phyloP scores from a whole-genome alignment of 2,113 vertebrate genomes.

The Nematolebias whitei region DNA sequence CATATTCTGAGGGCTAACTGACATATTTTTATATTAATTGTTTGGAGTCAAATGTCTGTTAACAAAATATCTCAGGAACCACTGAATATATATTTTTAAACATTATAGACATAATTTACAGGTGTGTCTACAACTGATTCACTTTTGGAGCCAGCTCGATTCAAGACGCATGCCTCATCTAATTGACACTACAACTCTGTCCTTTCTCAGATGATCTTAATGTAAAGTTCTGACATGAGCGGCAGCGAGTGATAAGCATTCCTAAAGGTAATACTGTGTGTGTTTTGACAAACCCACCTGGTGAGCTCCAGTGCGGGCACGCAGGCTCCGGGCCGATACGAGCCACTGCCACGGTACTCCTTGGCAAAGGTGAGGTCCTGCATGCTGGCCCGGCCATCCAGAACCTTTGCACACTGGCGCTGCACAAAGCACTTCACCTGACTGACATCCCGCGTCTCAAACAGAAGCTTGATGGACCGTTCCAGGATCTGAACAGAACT shows the following conservation, averaged over 20 bases:
- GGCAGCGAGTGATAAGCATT: background rate
- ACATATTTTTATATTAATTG: too few species aligned
- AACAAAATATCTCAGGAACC: too few species aligned
- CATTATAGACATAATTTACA: background rate
- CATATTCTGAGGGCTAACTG: too few species aligned
- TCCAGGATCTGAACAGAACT: slow-evolving; percentile 87
- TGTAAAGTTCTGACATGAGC: too few species aligned
- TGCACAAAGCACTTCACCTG: slow-evolving; percentile 96
- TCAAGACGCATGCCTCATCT: too few species aligned
- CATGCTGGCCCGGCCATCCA: slow-evolving; percentile 93
- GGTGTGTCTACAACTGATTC: background rate
- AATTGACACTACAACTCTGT: background rate
- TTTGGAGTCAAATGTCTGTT: too few species aligned
- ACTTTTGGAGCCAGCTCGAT: background rate
- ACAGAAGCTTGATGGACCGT: slow-evolving; percentile 96
- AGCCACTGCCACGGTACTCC: slow-evolving; percentile 91
- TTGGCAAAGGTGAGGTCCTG: slow-evolving; percentile 98
- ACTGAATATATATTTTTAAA: background rate
- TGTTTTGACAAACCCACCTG: slow-evolving; percentile 78
- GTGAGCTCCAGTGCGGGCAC: slow-evolving; percentile 95
- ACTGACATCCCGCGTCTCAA: slow-evolving; percentile 97
- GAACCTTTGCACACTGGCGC: slow-evolving; percentile 91
- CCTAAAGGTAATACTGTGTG: background rate
- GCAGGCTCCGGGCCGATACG: slow-evolving; percentile 92
- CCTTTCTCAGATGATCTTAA: too few species aligned